A percentile compares a stretch with the other conserved stretches of the same genome.
These are phyloP conservation scores for Cheilosia vernalis DNA, from an alignment of 2,888 invertebrate genomes.

Conservation along the genomic window DNA sequence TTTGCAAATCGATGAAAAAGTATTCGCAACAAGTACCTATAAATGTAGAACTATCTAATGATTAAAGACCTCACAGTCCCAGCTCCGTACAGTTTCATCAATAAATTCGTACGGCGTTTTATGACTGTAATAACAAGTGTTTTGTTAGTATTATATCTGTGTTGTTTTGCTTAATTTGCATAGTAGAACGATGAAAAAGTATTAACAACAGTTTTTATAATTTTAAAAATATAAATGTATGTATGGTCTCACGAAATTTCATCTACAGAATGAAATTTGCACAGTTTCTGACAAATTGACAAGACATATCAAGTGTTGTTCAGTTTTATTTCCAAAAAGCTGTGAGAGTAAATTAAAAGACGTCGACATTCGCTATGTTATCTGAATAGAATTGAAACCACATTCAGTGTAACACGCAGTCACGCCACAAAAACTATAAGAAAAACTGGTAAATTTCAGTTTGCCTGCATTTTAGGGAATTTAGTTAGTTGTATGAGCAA, in stretches of 20 bases:
- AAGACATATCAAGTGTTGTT: conserved; percentile 76
- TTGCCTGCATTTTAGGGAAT: no score
- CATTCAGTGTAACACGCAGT: conserved; percentile 83
- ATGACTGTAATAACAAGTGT: conserved; percentile 77
- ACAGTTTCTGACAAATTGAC: conserved; percentile 61
- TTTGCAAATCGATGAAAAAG: conserved; percentile 79
- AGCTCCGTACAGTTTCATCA: conserved; percentile 77
- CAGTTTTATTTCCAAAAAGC: conserved; percentile 77
- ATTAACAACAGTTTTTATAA: conserved; percentile 59
- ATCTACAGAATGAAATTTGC: not conserved
- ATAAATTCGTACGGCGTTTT: conserved; percentile 77
- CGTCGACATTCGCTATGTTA: conserved; percentile 83
- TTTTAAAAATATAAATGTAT: no score
- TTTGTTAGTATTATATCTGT: conserved; percentile 68
- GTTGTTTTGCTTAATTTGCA: conserved; percentile 64
- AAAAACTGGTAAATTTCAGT: no score
- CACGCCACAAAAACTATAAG: conserved; percentile 79
- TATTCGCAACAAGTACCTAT: conserved; percentile 77
- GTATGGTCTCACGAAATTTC: no score
- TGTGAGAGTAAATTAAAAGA: conserved; percentile 80
- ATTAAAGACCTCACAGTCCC: conserved; percentile 57
- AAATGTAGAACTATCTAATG: not conserved
- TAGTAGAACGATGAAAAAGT: conserved; percentile 69
- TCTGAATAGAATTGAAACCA: conserved; percentile 77
- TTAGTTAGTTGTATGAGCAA: no score